Percentiles rank a stretch among this genome's conserved stretches.
Conservation (phyloP, 2,888 invertebrate species). For the Sepioteuthis lessoniana region DNA sequence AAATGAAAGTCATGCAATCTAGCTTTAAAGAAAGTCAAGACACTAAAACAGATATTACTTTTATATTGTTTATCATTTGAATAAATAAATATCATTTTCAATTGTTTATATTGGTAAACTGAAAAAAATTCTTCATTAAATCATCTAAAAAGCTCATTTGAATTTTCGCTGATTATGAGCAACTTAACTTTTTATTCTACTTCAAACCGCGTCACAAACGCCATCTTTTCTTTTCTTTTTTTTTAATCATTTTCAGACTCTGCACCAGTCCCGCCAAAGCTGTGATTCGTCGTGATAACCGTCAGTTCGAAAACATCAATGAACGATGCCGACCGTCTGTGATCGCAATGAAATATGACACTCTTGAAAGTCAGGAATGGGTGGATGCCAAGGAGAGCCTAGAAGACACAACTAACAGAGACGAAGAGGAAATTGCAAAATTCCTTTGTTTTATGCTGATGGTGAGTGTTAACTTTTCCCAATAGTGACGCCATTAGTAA, state of each 20-base stretch:
- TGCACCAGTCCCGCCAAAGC: constrained; percentile 47
- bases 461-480: constrained; percentile 55
- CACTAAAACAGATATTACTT: no score
- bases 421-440: constrained; percentile 62
- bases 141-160: no score
- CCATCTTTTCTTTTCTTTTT: neutral
- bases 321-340: constrained; percentile 69
- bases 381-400: constrained; percentile 69
- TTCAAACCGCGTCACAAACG: no score
- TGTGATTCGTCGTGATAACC: constrained; percentile 55
- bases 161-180: no score
- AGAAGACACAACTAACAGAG: constrained; percentile 62
- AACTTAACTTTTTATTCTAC: no score
- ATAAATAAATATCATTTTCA: no score
- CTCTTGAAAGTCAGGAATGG: constrained; percentile 69
- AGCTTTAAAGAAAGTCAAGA: no score
- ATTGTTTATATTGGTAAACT: no score
- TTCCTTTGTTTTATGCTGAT: constrained; percentile 65
- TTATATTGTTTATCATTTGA: no score
- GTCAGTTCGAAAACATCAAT: constrained; percentile 60
- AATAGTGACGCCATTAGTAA: no score
- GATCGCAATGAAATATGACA: constrained; percentile 65
- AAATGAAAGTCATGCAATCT: no score
- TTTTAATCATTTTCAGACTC: neutral
- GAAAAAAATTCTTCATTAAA: no score